Evolutionary conservation across 1,140 invertebrate species (phyloP).

Genomic region (Anagrus nilaparvatae): DNA sequence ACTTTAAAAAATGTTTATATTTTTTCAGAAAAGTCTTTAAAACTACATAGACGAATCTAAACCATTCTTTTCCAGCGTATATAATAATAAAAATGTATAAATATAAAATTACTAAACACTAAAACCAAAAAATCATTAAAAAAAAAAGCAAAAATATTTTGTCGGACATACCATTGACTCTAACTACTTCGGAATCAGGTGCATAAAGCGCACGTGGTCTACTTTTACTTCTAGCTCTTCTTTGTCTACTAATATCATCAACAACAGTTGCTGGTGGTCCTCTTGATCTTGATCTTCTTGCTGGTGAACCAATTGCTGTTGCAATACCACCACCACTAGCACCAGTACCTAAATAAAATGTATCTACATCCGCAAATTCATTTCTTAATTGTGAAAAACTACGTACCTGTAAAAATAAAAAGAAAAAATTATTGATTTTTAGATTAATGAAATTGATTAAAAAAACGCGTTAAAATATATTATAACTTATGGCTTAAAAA

Average conservation of each 20-base stretch:
- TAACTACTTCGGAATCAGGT: constrained; percentile 65
- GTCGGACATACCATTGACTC: constrained; percentile 50
- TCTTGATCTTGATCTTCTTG: constrained; percentile 59
- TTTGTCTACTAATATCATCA: constrained; percentile 46
- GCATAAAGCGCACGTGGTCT: constrained; percentile 67
- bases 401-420: constrained; percentile 50
- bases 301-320: constrained; percentile 47
- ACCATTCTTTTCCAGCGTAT: too few species aligned
- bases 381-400: constrained; percentile 87
- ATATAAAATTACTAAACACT: not conserved
- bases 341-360: constrained; percentile 72
- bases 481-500: too few species aligned
- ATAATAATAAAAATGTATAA: too few species aligned
- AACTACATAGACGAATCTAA: too few species aligned
- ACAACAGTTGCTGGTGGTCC: constrained; percentile 45
- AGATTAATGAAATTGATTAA: too few species aligned
- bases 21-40: too few species aligned
- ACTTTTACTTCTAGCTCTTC: constrained; percentile 67
- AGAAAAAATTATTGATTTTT: constrained; percentile 1
- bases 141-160: not conserved
- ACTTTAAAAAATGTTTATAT: too few species aligned
- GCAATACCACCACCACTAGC: constrained; percentile 41
- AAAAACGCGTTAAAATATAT: too few species aligned
- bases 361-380: constrained; percentile 83
- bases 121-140: not conserved